Base-by-base conservation (phyloP, 2,797 vertebrate species). In the Arctocebus calabarensis region DNA sequence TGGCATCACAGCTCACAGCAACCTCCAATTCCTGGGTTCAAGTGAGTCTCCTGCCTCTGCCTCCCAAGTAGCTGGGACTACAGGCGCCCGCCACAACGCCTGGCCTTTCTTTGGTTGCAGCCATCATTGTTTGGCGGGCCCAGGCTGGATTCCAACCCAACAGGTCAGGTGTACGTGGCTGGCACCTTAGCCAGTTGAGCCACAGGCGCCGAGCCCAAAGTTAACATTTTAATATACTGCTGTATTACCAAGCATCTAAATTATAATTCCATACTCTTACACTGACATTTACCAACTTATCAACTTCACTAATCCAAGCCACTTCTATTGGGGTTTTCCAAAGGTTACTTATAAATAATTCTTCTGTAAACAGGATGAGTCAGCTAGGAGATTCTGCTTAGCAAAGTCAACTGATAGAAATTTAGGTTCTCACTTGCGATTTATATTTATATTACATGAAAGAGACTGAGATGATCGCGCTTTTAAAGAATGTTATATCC, bases 401-500 rank as follows among this genome's bases (percentile, higher is more conserved):
- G 22, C 57, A 93, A 91, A 95, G 32, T 95, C 90, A 96, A 87
- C 19, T 91, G 23, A 66, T 2, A 86, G 57, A 78, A 92, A 94
- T 59, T 82, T 75, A 90, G 61, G 55, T 73, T 88, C 62, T 94
- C 64, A 91, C 84, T 95, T 97, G 75, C 22, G 86, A 86, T 84
- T 90, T 94, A 84, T 32, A 91, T 75, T 91, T 87, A 13, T 66
- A 93, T 75, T 75, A 86, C 25, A 83, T 90, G 70, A 89, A 87
- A 92, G 25, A 94, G 94, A 88, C 16, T 68, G 17, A 86, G 32
- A 94, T 34, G 71, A 96, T 91, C 32, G 37, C 23, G 83, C 78
- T 91, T 92, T 89, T 88, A 87, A 95, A 96, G 45, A 91, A 71
- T 57, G n/a, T 68, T 84, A 13, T 57, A 91, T 68, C 17, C 20